Conservation (phyloP, 37 sponge, comb jelly and placozoan species). For the Petrosia ficiformis region DNA sequence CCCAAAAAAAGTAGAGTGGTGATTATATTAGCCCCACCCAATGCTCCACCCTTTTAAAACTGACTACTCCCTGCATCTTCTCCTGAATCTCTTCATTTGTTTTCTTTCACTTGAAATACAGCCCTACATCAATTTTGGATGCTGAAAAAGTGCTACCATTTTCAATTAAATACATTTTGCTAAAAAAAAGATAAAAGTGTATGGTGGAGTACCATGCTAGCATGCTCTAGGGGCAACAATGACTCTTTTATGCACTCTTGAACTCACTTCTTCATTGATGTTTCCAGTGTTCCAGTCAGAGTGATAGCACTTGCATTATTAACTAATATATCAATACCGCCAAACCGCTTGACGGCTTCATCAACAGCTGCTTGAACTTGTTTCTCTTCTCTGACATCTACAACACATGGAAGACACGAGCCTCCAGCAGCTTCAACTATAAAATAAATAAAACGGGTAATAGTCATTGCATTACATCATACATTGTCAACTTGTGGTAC, state of each 20-base stretch:
- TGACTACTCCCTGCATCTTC: too few species aligned
- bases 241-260: too few species aligned
- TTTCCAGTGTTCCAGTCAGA: constrained; percentile 74
- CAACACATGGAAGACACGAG: constrained; percentile 68
- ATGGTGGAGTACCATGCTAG: too few species aligned
- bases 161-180: not conserved
- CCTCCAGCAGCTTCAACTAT: constrained; percentile 76
- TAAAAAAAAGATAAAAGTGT: not conserved
- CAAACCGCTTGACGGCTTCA: constrained; percentile 67
- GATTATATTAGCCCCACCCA: too few species aligned
- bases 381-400: constrained; percentile 70
- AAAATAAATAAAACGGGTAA: not conserved
- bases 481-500: too few species aligned
- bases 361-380: constrained; percentile 67
- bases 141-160: not conserved
- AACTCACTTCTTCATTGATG: constrained; percentile 69
- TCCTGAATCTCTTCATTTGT: too few species aligned
- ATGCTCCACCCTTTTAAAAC: too few species aligned
- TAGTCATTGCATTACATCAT: too few species aligned
- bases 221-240: not conserved
- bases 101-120: too few species aligned
- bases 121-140: not conserved
- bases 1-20: too few species aligned
- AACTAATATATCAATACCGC: constrained; percentile 79
- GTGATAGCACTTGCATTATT: constrained; percentile 86